A percentile compares a stretch with the other conserved stretches of the same genome.
Evolutionary conservation across 2,888 invertebrate genomes (phyloP).

Genomic region (Parapristionchus giblindavisi): DNA sequence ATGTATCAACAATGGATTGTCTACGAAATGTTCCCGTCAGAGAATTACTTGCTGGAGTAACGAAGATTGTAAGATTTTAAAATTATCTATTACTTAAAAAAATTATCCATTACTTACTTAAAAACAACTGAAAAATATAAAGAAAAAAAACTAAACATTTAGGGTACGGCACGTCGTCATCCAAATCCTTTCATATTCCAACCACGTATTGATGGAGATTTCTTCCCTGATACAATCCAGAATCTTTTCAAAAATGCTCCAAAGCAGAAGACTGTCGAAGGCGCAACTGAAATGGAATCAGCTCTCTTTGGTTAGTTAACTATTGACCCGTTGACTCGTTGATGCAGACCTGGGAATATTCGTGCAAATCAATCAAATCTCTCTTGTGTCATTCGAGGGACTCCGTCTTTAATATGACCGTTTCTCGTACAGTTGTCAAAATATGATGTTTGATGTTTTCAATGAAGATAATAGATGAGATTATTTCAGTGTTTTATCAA

Average conservation of each 20-base stretch:
- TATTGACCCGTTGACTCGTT: no score
- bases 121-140: background rate
- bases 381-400: no score
- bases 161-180: constrained; percentile 37
- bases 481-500: background rate
- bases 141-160: background rate
- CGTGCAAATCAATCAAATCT: no score
- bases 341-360: no score
- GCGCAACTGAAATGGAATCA: constrained; percentile 49
- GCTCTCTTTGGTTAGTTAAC: constrained; percentile 42
- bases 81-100: background rate
- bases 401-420: no score
- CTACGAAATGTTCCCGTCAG: constrained; percentile 52
- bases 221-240: constrained; percentile 54
- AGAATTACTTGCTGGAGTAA: constrained; percentile 53
- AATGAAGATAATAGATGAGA: background rate
- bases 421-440: no score
- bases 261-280: constrained; percentile 51
- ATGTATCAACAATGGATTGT: constrained; percentile 46
- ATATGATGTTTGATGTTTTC: background rate
- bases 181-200: constrained; percentile 37
- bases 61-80: constrained; percentile 50
- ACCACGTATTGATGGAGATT: constrained; percentile 45
- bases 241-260: constrained; percentile 51
- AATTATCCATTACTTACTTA: background rate